Percentiles rank a stretch among this genome's conserved stretches.
phyloP scores from a whole-genome alignment of 2,113 vertebrate species.

The Cynopterus brachyotis region DNA sequence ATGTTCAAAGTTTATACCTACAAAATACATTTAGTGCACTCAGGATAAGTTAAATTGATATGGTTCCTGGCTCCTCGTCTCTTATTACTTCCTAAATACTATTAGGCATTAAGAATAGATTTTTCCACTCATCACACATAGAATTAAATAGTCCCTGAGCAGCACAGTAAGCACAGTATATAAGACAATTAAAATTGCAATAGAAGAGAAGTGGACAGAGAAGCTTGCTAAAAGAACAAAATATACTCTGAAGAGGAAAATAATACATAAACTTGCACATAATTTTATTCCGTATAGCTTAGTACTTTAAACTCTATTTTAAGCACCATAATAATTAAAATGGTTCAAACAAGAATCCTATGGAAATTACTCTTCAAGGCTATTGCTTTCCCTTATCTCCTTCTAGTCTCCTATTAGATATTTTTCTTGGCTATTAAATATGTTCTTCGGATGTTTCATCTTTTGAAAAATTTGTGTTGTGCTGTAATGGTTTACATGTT shows the following conservation, averaged over 20 bases:
- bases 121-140: slow-evolving; percentile 13
- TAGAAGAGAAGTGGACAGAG: not conserved
- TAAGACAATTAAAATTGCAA: not conserved
- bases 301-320: slow-evolving; percentile 31
- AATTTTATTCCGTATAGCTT: not conserved
- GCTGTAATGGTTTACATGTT: not conserved
- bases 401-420: not conserved
- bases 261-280: not conserved
- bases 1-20: slow-evolving; percentile 10
- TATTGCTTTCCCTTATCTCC: not conserved
- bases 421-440: not conserved
- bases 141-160: not conserved
- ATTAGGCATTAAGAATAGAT: slow-evolving; percentile 34
- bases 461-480: not conserved
- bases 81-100: slow-evolving; percentile 43
- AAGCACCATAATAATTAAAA: not conserved
- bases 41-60: slow-evolving; percentile 36
- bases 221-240: not conserved
- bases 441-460: not conserved
- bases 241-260: not conserved
- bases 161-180: not conserved
- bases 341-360: not conserved
- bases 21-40: slow-evolving; percentile 51
- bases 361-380: not conserved
- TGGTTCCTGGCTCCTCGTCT: not conserved